Evolutionary conservation across 2,113 vertebrate genomes (phyloP), one percentile per base, ranked within the genome.

Genomic region (Petrocephalus microphthalmus): DNA sequence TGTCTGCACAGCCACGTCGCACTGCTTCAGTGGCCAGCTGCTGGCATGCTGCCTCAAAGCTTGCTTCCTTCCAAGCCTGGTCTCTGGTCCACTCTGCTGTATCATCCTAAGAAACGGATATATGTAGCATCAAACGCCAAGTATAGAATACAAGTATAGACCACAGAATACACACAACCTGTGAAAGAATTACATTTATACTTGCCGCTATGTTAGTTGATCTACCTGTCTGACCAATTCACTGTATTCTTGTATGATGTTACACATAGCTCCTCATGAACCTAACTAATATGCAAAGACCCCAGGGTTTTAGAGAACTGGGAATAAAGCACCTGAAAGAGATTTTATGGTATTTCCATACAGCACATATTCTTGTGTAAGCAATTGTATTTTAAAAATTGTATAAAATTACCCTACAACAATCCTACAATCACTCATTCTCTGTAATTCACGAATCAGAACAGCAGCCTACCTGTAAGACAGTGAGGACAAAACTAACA

Each of bases 1-100:
- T 99, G 94, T 99, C 98, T 0, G 97, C 98, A 0, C 97, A 97
- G 22, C 98, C 98, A 3, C 98, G 95, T 92, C 97, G 97, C 87
- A 99, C 98, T 0, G 98, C 98, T 93, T 98, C 98, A 87, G 51
- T 95, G 88, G 98, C 98, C 92, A 99, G 90, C 88, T 97, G 95
- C 90, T 97, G 97, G 89, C 98, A 98, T 0, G 98, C 97, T 0
- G 96, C 93, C 84, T 99, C 98, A 0, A 96, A 97, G 0, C 90
- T 92, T 0, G 86, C 90, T 0, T 97, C 97, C 1, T 94, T 87
- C 8, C 95, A 92, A 0, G 93, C 94, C 89, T 94, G 95, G 42
- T 94, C 96, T 51, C 95, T 94, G 87, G 93, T 95, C 42, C 3
- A 91, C 92, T 96, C 95, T 86, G 96, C 92, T 2, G 92, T 91